Evolutionary conservation across 2,888 invertebrate species (phyloP), one percentile per base, ranked within the genome.

Genomic region (Limnephilus lunatus): DNA sequence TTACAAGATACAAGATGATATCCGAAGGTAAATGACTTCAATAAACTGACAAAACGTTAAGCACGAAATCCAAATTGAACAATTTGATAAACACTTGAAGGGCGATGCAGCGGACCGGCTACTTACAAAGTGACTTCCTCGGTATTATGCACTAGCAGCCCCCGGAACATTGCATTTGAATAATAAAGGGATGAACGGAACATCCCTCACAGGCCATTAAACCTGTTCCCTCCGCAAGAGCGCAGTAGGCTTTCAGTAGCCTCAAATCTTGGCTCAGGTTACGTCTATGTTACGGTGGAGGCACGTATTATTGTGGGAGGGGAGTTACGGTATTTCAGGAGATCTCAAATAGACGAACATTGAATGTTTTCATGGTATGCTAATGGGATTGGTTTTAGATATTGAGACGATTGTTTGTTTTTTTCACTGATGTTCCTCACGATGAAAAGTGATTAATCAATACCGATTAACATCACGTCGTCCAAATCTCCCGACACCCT

Each of bases 101-200:
- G 31, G 53, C 48, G 19, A 87, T 48, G 87, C 53, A 87, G n/a
- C 31, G 48, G 87, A 87, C 48, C 53, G 4, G 53, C 68, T 48
- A 82, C 31, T 90, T 81, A 48, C 48, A 82, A 30, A n/a, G 53
- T 82, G 44, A 90, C 80, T 80, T 82, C 81, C 90, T 82, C 25
- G 7, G n/a, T 44, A 90, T 82, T 90, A 90, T 90, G 53, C 82
- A 48, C 44, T 80, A 31, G 48, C 90, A n/a, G 48, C 80, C 87
- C 44, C 32, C 90, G 53, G 86, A 81, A 30, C 91, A 87, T 90
- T 93, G 91, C 90, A 93, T 93, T 93, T 93, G 93, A 91, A 93
- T 93, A 92, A 93, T 93, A 93, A 92, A 92, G 93, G 92, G 92
- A 81, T 89, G 88, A 30, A 81, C 82, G 19, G 88, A 30, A 81